phyloP scores from a whole-genome alignment of 2,888 invertebrate genomes.

The Euzophera pinguis region DNA sequence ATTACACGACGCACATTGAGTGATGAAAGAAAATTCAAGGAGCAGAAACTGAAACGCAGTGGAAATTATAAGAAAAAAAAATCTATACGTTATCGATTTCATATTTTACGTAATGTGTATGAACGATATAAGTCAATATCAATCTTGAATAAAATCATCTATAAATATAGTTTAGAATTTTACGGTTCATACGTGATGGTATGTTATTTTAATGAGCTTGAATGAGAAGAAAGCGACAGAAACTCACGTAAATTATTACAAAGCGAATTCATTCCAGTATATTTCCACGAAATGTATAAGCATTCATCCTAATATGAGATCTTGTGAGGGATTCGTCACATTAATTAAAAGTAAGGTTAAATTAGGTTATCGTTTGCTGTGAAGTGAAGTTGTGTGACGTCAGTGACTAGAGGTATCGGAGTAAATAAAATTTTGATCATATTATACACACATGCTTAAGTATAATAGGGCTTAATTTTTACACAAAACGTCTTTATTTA shows the following conservation, averaged over 20 bases:
- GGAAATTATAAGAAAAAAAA: too few relatives aligned
- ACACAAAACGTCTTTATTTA: neutral
- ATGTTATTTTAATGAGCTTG: conserved; percentile 9
- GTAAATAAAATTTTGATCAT: neutral
- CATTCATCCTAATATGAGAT: neutral
- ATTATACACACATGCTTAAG: too few relatives aligned
- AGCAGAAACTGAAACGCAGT: too few relatives aligned
- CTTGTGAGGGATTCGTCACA: conserved; percentile 15
- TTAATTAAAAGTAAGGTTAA: conserved; percentile 22
- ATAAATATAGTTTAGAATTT: neutral
- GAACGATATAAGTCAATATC: too few relatives aligned
- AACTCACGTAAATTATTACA: conserved; percentile 6
- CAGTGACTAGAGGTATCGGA: neutral
- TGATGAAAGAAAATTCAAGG: too few relatives aligned
- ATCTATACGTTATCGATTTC: too few relatives aligned
- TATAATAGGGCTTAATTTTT: too few relatives aligned
- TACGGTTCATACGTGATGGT: neutral
- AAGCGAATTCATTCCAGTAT: neutral
- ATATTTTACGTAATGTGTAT: too few relatives aligned
- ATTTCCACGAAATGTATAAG: neutral
- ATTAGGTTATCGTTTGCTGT: conserved; percentile 24
- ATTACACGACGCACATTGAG: too few relatives aligned
- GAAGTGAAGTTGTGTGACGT: conserved; percentile 19
- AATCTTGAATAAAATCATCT: too few relatives aligned
- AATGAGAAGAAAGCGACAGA: neutral